Percentiles rank a stretch among this genome's conserved stretches.
Evolutionary conservation across 1,140 invertebrate species (phyloP).

Genomic region (Cherax destructor): DNA sequence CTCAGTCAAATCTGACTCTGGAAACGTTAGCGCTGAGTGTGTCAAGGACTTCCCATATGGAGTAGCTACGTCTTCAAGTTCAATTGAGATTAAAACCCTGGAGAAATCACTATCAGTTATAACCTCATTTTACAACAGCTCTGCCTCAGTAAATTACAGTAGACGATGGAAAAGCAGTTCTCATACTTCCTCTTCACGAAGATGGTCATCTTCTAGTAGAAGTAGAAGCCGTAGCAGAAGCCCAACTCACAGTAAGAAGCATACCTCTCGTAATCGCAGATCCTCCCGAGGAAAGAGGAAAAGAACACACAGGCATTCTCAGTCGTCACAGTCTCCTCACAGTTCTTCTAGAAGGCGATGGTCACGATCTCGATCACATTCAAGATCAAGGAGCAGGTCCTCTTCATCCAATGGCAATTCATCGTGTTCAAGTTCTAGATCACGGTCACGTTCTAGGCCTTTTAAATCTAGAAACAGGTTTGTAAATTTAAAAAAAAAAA

Average conservation of each 20-base stretch:
- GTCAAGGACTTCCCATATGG: neutral
- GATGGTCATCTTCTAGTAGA: conserved; percentile 71
- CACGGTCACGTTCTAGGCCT: conserved; percentile 65
- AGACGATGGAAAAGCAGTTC: conserved; percentile 28
- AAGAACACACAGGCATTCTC: conserved; percentile 19
- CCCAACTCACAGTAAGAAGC: conserved; percentile 30
- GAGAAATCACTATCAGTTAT: conserved; percentile 1
- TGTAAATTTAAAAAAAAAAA: neutral
- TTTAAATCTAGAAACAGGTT: conserved; percentile 56
- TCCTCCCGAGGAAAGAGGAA: conserved; percentile 54
- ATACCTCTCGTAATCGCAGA: conserved; percentile 25
- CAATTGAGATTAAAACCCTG: neutral
- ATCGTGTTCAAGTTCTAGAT: conserved; percentile 71
- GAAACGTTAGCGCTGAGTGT: neutral
- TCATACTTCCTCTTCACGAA: conserved; percentile 15
- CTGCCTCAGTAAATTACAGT: neutral
- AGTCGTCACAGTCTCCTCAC: conserved; percentile 36
- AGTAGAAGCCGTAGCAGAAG: conserved; percentile 69
- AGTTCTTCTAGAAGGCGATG: conserved; percentile 14
- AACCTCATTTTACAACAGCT: neutral
- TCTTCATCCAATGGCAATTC: conserved; percentile 58
- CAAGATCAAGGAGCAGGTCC: conserved; percentile 63
- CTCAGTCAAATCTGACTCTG: neutral
- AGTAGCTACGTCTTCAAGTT: neutral
- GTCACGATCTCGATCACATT: conserved; percentile 62